Conservation (phyloP, 2,797 vertebrate genomes). For the Peromyscus attwateri region DNA sequence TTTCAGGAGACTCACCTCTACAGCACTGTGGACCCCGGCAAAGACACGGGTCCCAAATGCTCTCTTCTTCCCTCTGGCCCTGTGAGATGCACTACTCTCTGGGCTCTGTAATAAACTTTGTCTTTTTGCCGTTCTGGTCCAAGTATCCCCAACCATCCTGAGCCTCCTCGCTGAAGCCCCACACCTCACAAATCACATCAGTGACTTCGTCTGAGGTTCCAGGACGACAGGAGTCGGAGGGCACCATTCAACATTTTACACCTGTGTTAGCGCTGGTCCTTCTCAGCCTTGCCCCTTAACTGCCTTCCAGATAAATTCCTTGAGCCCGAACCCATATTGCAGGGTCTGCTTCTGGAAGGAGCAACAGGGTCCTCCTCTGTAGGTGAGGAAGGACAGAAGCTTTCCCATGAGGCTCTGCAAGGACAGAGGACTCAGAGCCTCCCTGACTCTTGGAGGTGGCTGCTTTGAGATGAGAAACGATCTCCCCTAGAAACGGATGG, state of each 20-base stretch:
- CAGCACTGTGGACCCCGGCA: background rate
- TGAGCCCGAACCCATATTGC: background rate
- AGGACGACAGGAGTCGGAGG: background rate
- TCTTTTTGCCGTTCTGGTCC: background rate
- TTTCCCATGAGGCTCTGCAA: background rate
- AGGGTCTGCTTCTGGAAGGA: background rate
- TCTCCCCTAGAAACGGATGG: background rate
- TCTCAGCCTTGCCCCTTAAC: background rate
- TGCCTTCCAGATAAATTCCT: background rate
- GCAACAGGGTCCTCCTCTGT: background rate
- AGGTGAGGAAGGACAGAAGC: fast-evolving
- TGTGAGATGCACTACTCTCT: background rate
- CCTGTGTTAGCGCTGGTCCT: background rate
- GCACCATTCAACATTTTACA: background rate
- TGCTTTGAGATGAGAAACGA: background rate
- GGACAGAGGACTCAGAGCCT: background rate
- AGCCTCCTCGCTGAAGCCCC: background rate
- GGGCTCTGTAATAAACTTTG: background rate
- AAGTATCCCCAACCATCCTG: background rate
- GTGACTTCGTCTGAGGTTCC: background rate
- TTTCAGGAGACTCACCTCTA: background rate
- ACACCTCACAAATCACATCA: background rate
- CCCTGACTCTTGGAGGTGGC: background rate
- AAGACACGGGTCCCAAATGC: background rate
- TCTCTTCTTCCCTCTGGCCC: background rate